Conservation (phyloP, 64 coral and sea anemone genomes). For the Orbicella faveolata region DNA sequence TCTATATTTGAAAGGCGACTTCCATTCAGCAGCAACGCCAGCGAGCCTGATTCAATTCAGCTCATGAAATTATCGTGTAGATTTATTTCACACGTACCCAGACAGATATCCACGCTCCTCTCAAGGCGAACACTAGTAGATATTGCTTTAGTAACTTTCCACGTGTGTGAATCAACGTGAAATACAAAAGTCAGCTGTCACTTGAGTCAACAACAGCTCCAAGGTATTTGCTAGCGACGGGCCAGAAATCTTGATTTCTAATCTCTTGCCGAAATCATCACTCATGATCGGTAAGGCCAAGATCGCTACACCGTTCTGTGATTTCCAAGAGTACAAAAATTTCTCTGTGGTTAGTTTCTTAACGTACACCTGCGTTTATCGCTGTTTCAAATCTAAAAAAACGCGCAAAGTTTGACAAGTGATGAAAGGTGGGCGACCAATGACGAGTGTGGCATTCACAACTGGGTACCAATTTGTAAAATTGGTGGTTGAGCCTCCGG, state of each 20-base stretch:
- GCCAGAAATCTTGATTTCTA: slow-evolving; percentile 54
- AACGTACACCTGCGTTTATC: slow-evolving; percentile 77
- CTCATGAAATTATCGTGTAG: slow-evolving; percentile 16
- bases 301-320: neutral
- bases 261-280: neutral
- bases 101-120: slow-evolving; percentile 9
- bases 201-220: slow-evolving; percentile 38
- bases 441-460: slow-evolving; percentile 83
- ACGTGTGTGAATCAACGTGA: slow-evolving; percentile 30
- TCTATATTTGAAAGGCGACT: neutral
- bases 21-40: neutral
- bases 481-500: slow-evolving; percentile 80
- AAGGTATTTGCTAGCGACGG: slow-evolving; percentile 51
- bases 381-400: slow-evolving; percentile 91
- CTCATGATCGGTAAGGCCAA: neutral
- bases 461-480: slow-evolving; percentile 99
- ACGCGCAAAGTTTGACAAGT: slow-evolving; percentile 91
- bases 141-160: slow-evolving; percentile 44
- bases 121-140: neutral
- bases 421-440: slow-evolving; percentile 87
- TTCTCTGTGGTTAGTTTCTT: slow-evolving; percentile 28
- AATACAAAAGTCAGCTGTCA: slow-evolving; percentile 53
- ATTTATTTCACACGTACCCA: slow-evolving; percentile 25
- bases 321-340: slow-evolving; percentile 33
- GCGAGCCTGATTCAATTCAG: neutral